Base-by-base conservation (phyloP, 2,888 invertebrate genomes). In the Drosophila seclusa region DNA sequence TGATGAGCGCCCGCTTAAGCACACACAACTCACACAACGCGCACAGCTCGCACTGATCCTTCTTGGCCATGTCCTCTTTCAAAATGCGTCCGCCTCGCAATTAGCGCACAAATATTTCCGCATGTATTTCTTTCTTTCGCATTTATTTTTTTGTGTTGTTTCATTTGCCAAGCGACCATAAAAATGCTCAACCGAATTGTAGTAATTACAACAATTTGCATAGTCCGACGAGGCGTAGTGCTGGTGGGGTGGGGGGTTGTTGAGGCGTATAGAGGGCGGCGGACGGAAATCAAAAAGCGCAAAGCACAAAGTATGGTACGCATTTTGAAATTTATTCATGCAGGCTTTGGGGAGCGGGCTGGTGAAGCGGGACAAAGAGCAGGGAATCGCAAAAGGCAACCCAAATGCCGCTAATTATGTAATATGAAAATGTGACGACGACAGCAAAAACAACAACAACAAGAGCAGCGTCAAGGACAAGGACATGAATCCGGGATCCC, bases 151-250 rank as follows among this genome's bases (percentile, higher is more conserved):
- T 59, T 68, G 21, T 48, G 32, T 52, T 40, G 55, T 50, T 53
- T 66, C 66, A 53, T 66, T 68, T 79, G 65, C 73, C 70, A 72
- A 76, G 70, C 81, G 78, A 76, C 89, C 87, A 85, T 85, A 90
- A 88, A 85, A 85, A 90, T 90, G 86, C 90, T 85, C 88, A 81
- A 78, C 89, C 89, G 89, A 87, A 87, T 90, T 89, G 89, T 84
- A 90, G 90, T 89, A 90, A 87, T 90, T 87, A 90, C 88, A 88
- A 89, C 78, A 79, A 87, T 87, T 87, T 87, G 89, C 87, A 87
- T 87, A 90, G 89, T 77, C 78, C 78, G 63, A 45, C 38, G 52
- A 36, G 58, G 18, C 36, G 27, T 8, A 1, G n/a, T 8, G 2
- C 13, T 5, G 18, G 24, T 5, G 48, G n/a, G 16, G 36, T 31